Percentiles rank a stretch among this genome's conserved stretches.
Evolutionary conservation across 2,888 invertebrate genomes (phyloP).

Genomic region (Andrena chrysosceles): DNA sequence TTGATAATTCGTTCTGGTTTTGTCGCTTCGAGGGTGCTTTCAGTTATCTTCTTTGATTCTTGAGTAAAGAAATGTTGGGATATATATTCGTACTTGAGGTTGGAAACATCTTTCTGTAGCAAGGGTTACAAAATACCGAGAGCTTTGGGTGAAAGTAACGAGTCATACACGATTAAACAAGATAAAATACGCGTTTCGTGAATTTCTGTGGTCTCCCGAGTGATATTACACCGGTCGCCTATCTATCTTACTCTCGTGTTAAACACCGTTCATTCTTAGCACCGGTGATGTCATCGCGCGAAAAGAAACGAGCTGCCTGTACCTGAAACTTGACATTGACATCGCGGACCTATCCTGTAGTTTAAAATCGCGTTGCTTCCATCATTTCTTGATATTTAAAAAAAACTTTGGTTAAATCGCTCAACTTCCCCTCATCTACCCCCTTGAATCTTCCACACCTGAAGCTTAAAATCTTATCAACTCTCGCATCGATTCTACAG

Average conservation of each 20-base stretch:
- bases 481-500: background rate
- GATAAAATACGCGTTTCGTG: slow-evolving; percentile 2
- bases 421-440: background rate
- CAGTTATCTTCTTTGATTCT: no score
- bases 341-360: slow-evolving; percentile 25
- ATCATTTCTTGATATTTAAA: background rate
- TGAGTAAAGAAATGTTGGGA: no score
- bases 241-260: slow-evolving; percentile 41
- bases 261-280: slow-evolving; percentile 50
- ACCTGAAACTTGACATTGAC: slow-evolving; percentile 56
- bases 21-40: no score
- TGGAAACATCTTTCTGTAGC: background rate
- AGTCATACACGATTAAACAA: no score
- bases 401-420: background rate
- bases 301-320: slow-evolving; percentile 48
- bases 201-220: slow-evolving; percentile 15
- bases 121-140: background rate
- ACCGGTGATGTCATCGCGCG: slow-evolving; percentile 62
- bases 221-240: slow-evolving; percentile 6
- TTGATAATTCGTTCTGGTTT: no score
- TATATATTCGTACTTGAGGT: background rate
- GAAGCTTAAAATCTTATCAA: background rate
- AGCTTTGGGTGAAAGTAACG: background rate
- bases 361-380: slow-evolving; percentile 2
- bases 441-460: no score